Conservation (phyloP, 1,140 invertebrate genomes). For the Onthophagus taurus region DNA sequence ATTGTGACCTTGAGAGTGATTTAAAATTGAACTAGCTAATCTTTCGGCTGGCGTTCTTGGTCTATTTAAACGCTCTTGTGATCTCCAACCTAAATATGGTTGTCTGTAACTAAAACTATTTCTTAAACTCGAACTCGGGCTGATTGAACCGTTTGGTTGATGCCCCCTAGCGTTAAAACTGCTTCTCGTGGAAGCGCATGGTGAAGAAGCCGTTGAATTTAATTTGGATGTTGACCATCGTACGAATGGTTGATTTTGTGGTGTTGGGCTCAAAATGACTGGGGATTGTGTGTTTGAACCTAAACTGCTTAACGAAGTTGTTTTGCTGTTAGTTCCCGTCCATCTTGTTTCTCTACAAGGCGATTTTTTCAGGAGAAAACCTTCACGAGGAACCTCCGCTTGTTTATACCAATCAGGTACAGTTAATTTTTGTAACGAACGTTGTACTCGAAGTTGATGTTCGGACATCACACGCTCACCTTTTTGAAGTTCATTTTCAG, state of each 20-base stretch:
- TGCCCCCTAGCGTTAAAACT: constrained; percentile 49
- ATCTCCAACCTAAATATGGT: constrained; percentile 83
- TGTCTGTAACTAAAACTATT: constrained; percentile 57
- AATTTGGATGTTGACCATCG: constrained; percentile 79
- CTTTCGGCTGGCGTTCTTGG: constrained; percentile 75
- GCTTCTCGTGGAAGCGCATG: constrained; percentile 51
- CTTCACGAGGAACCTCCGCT: constrained; percentile 58
- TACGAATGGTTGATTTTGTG: constrained; percentile 46
- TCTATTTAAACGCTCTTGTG: constrained; percentile 67
- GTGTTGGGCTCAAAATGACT: constrained; percentile 31
- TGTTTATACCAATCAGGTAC: constrained; percentile 93
- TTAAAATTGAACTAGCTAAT: constrained; percentile 48
- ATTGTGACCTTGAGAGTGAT: constrained; percentile 24
- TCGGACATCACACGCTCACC: constrained; percentile 72
- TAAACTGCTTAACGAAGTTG: constrained; percentile 35
- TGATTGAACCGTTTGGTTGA: constrained; percentile 35
- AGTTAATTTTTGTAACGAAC: constrained; percentile 84
- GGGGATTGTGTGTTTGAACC: constrained; percentile 32
- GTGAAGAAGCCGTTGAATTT: constrained; percentile 62
- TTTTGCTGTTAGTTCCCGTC: constrained; percentile 36
- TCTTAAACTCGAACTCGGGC: constrained; percentile 41
- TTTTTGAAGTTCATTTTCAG: constrained; percentile 87
- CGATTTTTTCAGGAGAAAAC: constrained; percentile 45
- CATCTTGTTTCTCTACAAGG: constrained; percentile 23
- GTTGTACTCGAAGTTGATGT: constrained; percentile 84